Evolutionary conservation across 2,888 invertebrate species (phyloP), one percentile per base, ranked within the genome.

Genomic region (Allophyes oxyacanthae): DNA sequence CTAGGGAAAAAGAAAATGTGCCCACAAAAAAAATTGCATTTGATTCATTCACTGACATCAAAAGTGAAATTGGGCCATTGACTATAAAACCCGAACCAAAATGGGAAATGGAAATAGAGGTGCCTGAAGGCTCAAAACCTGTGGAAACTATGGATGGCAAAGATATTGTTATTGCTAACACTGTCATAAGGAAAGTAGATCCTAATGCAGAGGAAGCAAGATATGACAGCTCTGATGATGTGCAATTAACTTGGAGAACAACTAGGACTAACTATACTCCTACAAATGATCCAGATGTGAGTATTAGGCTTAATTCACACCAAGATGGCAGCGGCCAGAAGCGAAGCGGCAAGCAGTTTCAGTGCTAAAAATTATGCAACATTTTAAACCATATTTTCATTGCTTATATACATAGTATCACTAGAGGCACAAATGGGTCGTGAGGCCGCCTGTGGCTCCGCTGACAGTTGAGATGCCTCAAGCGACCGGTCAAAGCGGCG

Each of bases 61-160:
- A 94, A 83, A 89, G 90, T 84, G 94, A 94, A 72, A 93, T 94
- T 63, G 90, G 86, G 38, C 89, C 93, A 8, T 72, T 93, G 20
- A 75, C 81, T 28, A 76, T 94, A 25, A 93, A 94, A 77, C 40
- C 72, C 11, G 94, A 93, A 73, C 93, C 94, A 64, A 88, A 89
- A 80, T 92, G 92, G 92, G 93, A 94, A 73, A 81, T 93, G 84
- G 94, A 94, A 81, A 85, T 94, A 55, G 93, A 93, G 63, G 54
- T 87, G 0, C 75, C 79, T n/a, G 73, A 63, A 37, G 51, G 50
- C 10, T 42, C 61, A 6, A 85, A 82, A 57, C 69, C 84, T 11
- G 78, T 86, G 20, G 89, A 91, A 26, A 83, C 85, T 14, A 83
- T 87, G 44, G 87, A 90, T 43, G 85, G 84, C 1, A 89, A 89